Percentiles rank a stretch among this genome's conserved stretches.
Conservation (phyloP, 2,888 invertebrate genomes). For the Drosophila percnosoma region DNA sequence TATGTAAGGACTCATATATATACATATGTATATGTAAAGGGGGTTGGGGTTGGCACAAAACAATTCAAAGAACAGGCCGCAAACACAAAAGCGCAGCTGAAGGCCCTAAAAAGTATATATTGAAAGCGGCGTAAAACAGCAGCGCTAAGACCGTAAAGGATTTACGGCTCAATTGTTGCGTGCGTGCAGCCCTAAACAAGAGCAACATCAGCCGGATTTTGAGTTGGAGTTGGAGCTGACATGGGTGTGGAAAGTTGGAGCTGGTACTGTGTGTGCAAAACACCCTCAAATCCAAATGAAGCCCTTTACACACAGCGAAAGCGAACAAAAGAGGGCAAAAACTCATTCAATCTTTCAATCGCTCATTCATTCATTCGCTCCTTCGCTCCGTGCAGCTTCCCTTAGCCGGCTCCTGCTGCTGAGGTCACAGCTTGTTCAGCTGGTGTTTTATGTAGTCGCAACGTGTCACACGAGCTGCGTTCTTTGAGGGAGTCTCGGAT, state of each 20-base stretch:
- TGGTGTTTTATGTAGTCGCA: slow-evolving; percentile 75
- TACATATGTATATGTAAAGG: not conserved
- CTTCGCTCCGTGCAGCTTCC: slow-evolving; percentile 45
- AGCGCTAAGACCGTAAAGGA: slow-evolving; percentile 82
- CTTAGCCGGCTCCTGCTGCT: slow-evolving; percentile 15
- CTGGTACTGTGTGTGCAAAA: slow-evolving; percentile 7
- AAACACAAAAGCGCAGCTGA: slow-evolving; percentile 67
- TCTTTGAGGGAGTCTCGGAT: slow-evolving; percentile 48
- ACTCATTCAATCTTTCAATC: slow-evolving; percentile 43
- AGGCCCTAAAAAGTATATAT: slow-evolving; percentile 36
- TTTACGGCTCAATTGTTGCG: slow-evolving; percentile 83
- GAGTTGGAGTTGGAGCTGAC: slow-evolving; percentile 14
- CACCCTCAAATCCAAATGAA: slow-evolving; percentile 64
- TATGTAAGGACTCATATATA: not conserved
- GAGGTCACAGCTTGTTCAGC: slow-evolving; percentile 62
- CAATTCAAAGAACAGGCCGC: slow-evolving; percentile 43
- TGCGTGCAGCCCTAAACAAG: slow-evolving; percentile 60
- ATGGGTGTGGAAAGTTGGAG: slow-evolving; percentile 6
- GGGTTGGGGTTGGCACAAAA: slow-evolving; percentile 6
- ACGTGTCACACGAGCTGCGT: slow-evolving; percentile 52
- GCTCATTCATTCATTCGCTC: slow-evolving; percentile 36
- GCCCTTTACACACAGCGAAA: slow-evolving; percentile 58
- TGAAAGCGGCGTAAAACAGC: slow-evolving; percentile 67
- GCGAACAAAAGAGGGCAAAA: slow-evolving; percentile 56
- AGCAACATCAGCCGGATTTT: slow-evolving; percentile 1